These are phyloP conservation scores for Gymnogyps californianus DNA, from an alignment of 2,113 vertebrate species.

Conservation along the genomic window DNA sequence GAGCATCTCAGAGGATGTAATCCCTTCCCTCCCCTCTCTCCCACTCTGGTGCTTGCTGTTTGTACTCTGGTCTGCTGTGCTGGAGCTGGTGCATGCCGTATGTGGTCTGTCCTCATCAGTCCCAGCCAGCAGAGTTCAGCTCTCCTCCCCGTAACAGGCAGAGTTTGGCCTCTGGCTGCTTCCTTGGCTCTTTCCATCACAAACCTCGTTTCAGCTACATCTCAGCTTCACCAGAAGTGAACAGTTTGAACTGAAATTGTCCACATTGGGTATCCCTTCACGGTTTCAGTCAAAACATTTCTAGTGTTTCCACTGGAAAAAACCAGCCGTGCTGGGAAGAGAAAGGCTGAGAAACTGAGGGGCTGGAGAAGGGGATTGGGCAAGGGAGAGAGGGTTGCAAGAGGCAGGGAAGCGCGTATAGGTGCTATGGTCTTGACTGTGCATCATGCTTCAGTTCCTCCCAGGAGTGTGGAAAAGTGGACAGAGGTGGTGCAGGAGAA, in stretches of 20 bases:
- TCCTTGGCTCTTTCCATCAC: not conserved
- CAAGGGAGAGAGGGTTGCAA: not conserved
- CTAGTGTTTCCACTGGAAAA: not conserved
- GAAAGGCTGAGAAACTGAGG: not conserved
- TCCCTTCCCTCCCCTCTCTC: not conserved
- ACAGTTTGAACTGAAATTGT: not conserved
- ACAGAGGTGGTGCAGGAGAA: not conserved
- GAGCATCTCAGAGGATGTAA: not conserved
- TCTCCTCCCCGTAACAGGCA: not conserved
- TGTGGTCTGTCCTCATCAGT: not conserved
- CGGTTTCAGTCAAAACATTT: not conserved
- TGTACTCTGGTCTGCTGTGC: not conserved
- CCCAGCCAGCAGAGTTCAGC: not conserved
- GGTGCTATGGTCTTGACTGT: not conserved
- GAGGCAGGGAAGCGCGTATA: not conserved
- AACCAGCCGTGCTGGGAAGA: not conserved
- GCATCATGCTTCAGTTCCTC: not conserved
- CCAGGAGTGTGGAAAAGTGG: not conserved
- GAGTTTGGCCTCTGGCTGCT: not conserved
- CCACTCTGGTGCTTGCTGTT: not conserved
- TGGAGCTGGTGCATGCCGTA: not conserved
- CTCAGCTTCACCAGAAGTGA: not conserved
- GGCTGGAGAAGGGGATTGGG: not conserved
- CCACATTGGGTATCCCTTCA: accelerated
- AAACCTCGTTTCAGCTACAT: not conserved